These are phyloP conservation scores for Varanus salvator DNA, from an alignment of 2,113 vertebrate genomes.

Conservation along the genomic window DNA sequence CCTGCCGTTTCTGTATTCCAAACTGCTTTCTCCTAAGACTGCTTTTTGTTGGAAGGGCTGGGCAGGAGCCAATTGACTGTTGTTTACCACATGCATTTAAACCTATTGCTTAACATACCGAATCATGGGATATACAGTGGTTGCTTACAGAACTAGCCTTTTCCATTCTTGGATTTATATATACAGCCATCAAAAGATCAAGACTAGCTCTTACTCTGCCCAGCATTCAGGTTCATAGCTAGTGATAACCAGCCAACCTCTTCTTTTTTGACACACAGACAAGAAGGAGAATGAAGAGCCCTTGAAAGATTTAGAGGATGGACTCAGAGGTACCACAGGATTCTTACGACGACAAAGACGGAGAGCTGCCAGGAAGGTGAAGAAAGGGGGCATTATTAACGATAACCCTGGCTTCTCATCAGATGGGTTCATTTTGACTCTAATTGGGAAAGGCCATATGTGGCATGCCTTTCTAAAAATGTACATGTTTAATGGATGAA, in stretches of 20 bases:
- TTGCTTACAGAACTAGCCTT: neutral
- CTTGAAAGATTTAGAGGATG: constrained; percentile 26
- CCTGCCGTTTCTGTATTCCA: neutral
- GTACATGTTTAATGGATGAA: neutral
- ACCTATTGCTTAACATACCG: neutral
- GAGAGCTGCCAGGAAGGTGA: constrained; percentile 57
- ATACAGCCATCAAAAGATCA: neutral
- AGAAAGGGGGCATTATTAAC: neutral
- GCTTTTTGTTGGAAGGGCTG: neutral
- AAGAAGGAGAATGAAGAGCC: constrained; percentile 68
- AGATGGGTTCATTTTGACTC: neutral
- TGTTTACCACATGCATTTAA: neutral
- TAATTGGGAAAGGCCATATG: too few relatives aligned
- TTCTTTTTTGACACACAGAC: constrained; percentile 39
- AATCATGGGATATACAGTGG: neutral
- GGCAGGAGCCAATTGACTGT: neutral
- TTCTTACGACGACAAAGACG: constrained; percentile 31
- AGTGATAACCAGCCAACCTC: neutral
- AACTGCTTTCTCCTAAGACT: neutral
- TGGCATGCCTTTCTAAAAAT: neutral
- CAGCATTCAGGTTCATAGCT: neutral
- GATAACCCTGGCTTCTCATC: neutral
- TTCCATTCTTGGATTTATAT: neutral
- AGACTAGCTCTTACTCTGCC: neutral
- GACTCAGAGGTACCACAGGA: neutral